Percentiles rank a stretch among this genome's conserved stretches.
Conservation (phyloP, 2,113 vertebrate genomes). For the Mormyrus iriodes region DNA sequence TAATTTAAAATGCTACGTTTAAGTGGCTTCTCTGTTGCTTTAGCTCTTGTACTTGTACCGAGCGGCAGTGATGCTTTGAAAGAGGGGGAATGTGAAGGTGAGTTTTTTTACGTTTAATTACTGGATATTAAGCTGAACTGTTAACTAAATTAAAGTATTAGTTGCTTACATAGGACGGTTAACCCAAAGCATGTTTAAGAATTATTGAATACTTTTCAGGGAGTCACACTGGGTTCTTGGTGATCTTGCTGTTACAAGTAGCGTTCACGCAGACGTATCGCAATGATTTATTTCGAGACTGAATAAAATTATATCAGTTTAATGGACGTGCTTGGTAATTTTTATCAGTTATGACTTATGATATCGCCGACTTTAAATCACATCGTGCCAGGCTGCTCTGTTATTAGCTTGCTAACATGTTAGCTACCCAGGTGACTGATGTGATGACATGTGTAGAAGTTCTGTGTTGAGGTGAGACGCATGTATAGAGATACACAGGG, state of each 20-base stretch:
- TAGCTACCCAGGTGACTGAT: neutral
- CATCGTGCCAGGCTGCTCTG: neutral
- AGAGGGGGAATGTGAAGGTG: constrained; percentile 86
- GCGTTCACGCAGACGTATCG: neutral
- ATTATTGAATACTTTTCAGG: neutral
- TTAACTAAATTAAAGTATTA: neutral
- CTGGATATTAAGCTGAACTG: neutral
- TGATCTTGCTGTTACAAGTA: neutral
- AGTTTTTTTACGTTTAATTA: constrained; percentile 30
- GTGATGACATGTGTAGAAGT: neutral
- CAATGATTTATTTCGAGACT: neutral
- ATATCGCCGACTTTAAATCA: neutral
- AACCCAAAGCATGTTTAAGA: neutral
- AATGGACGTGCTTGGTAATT: neutral
- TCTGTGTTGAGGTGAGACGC: neutral
- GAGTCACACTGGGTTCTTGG: neutral
- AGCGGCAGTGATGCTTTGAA: constrained; percentile 56
- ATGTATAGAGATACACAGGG: neutral
- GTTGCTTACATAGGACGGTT: neutral
- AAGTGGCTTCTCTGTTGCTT: constrained; percentile 68
- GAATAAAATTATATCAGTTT: neutral
- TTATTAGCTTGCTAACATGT: neutral
- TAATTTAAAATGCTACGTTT: constrained; percentile 27
- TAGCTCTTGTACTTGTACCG: constrained; percentile 67
- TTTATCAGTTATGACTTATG: neutral